Percentiles rank a stretch among this genome's conserved stretches.
These are phyloP conservation scores for Mormyrops attenuatus DNA, from an alignment of 2,797 vertebrate species.

Conservation along the genomic window DNA sequence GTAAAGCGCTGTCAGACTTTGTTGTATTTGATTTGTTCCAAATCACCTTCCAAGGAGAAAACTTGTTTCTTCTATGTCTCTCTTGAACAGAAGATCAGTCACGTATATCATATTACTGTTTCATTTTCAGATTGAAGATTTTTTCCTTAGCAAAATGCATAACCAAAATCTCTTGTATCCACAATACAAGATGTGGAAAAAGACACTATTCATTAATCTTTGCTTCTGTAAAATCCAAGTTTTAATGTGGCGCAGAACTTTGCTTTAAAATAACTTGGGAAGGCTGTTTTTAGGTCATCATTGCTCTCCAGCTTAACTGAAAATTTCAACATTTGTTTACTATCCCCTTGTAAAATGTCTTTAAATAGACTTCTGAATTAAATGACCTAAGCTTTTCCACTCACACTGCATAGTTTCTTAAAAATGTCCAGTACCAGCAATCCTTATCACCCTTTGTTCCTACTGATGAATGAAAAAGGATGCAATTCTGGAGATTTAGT, in stretches of 20 bases:
- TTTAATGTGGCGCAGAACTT: slow-evolving; percentile 52
- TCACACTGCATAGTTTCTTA: slow-evolving; percentile 39
- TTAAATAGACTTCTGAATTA: slow-evolving; percentile 60
- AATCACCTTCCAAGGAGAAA: slow-evolving; percentile 37
- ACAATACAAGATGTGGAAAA: slow-evolving; percentile 77
- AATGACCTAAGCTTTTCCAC: slow-evolving; percentile 66
- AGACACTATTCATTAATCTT: slow-evolving; percentile 69
- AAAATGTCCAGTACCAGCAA: slow-evolving; percentile 44
- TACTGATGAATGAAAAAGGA: slow-evolving; percentile 52
- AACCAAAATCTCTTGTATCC: slow-evolving; percentile 68
- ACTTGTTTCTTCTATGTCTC: slow-evolving; percentile 44
- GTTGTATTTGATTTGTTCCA: slow-evolving; percentile 14
- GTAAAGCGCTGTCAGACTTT: neutral
- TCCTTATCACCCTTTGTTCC: slow-evolving; percentile 47
- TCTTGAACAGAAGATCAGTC: slow-evolving; percentile 51
- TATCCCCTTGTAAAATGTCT: slow-evolving; percentile 61
- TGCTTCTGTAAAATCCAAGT: slow-evolving; percentile 54
- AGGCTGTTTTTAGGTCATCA: slow-evolving; percentile 65
- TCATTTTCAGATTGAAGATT: slow-evolving; percentile 65
- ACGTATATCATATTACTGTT: slow-evolving; percentile 67
- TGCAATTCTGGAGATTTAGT: slow-evolving; percentile 44
- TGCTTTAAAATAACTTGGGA: slow-evolving; percentile 55
- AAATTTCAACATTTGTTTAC: slow-evolving; percentile 66
- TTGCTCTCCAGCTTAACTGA: slow-evolving; percentile 66
- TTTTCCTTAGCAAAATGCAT: slow-evolving; percentile 61